Conservation (phyloP, 2,797 vertebrate genomes). For the Acanthopagrus latus region DNA sequence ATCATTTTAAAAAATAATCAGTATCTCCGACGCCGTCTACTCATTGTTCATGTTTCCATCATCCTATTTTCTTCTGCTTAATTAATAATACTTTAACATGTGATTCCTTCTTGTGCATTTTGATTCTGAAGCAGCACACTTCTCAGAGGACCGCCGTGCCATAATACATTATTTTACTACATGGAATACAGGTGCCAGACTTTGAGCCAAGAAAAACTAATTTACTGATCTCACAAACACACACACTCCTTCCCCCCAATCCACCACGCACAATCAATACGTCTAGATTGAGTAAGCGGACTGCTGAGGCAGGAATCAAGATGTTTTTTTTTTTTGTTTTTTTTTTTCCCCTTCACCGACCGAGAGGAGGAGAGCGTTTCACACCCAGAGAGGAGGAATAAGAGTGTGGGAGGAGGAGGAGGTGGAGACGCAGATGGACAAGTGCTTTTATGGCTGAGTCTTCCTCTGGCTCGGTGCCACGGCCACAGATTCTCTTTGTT, state of each 20-base stretch:
- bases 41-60: background rate
- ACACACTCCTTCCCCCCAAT: constrained; percentile 3
- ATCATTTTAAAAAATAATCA: background rate
- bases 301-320: constrained; percentile 58
- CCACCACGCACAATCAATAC: constrained; percentile 67
- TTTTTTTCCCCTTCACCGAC: constrained; percentile 22
- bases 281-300: constrained; percentile 40
- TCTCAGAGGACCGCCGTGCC: constrained; percentile 22
- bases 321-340: constrained; percentile 43
- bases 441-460: constrained; percentile 87
- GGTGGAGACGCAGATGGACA: constrained; percentile 86
- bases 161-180: constrained; percentile 16
- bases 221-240: constrained; percentile 26
- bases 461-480: constrained; percentile 87
- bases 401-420: constrained; percentile 42
- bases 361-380: constrained; percentile 53
- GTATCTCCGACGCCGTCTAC: background rate
- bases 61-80: background rate
- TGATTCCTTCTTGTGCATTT: constrained; percentile 5
- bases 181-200: constrained; percentile 38
- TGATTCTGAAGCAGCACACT: background rate
- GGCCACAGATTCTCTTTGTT: constrained; percentile 89
- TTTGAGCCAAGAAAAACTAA: constrained; percentile 42
- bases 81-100: background rate
- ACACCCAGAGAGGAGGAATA: constrained; percentile 58